Conservation (phyloP, 1,140 invertebrate genomes). For the Ceratosolen solmsi region DNA sequence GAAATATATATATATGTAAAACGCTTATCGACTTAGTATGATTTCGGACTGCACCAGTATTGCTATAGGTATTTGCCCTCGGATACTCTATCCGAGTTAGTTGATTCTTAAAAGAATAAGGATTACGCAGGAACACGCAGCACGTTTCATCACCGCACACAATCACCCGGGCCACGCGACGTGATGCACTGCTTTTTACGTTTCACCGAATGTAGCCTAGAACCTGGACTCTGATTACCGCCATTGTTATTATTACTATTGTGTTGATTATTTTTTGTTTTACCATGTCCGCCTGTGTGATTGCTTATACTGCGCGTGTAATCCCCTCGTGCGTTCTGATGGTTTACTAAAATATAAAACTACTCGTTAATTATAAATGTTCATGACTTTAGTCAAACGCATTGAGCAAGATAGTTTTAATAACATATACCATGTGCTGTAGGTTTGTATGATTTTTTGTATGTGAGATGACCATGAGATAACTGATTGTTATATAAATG, state of each 20-base stretch:
- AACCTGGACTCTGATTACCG: conserved; percentile 64
- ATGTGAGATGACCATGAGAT: conserved; percentile 64
- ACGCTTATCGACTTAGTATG: conserved; percentile 43
- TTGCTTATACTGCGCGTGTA: conserved; percentile 67
- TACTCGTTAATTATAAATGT: not conserved
- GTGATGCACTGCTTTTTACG: conserved; percentile 68
- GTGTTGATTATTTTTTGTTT: conserved; percentile 65
- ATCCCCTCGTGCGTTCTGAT: conserved; percentile 65
- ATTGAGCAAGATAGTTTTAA: not conserved
- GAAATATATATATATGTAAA: conserved; percentile 34
- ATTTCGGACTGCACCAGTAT: conserved; percentile 58
- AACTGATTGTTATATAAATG: conserved; percentile 68
- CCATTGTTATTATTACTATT: conserved; percentile 63
- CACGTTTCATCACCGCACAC: conserved; percentile 72
- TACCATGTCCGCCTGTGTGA: conserved; percentile 65
- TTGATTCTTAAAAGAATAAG: conserved; percentile 50
- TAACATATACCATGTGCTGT: conserved; percentile 64
- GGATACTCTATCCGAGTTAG: conserved; percentile 42
- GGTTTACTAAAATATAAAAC: conserved; percentile 59
- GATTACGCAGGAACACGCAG: conserved; percentile 50
- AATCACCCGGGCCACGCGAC: conserved; percentile 67
- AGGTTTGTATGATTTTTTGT: conserved; percentile 69
- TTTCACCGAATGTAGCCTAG: conserved; percentile 63
- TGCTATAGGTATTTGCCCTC: conserved; percentile 57
- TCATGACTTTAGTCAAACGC: not conserved